A percentile compares a stretch with the other conserved stretches of the same genome.
These are phyloP conservation scores for Pterobdella sp. DNA, from an alignment of 2,888 invertebrate species.

Conservation along the genomic window DNA sequence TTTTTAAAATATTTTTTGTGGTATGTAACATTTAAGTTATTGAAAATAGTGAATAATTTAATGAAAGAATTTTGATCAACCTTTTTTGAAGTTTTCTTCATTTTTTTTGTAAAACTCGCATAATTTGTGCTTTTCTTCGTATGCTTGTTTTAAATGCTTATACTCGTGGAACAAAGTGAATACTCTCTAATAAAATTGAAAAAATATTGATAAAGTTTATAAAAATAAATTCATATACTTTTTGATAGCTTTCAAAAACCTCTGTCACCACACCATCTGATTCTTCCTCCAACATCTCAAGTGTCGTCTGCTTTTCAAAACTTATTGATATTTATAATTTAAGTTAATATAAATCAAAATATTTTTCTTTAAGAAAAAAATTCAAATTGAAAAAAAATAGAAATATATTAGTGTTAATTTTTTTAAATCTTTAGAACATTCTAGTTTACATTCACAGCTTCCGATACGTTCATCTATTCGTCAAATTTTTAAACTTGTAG, in stretches of 20 bases:
- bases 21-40: not conserved
- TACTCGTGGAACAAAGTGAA: constrained; percentile 9
- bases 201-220: not conserved
- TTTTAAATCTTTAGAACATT: too few relatives aligned
- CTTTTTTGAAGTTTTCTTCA: not conserved
- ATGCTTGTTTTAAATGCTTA: not conserved
- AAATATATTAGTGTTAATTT: too few relatives aligned
- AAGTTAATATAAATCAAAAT: not conserved
- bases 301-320: too few relatives aligned
- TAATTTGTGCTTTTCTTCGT: not conserved
- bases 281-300: too few relatives aligned
- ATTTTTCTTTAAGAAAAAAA: not conserved
- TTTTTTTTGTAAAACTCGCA: not conserved
- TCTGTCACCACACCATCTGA: too few relatives aligned
- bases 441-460: not conserved
- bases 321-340: not conserved
- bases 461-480: not conserved
- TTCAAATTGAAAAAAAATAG: not conserved
- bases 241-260: not conserved
- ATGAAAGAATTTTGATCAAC: not conserved
- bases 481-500: not conserved
- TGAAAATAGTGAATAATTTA: not conserved
- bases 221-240: not conserved
- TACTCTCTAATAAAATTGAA: constrained; percentile 6
- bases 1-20: too few relatives aligned